These are phyloP conservation scores for Caenorhabditis sp. DNA, from an alignment of 2,888 invertebrate genomes.

Conservation along the genomic window DNA sequence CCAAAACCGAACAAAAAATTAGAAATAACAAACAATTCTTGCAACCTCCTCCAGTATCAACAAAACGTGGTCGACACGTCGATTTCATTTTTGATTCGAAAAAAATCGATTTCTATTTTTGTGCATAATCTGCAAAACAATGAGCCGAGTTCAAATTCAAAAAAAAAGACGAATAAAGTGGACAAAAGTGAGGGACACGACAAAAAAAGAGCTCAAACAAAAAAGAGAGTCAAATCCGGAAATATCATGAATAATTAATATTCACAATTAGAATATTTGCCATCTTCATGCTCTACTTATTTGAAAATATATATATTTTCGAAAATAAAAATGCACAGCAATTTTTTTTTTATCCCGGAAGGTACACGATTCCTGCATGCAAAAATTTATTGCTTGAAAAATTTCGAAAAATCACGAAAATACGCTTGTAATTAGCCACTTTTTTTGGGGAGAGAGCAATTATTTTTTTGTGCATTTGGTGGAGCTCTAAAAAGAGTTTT, in stretches of 20 bases:
- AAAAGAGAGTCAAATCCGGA: conserved; percentile 21
- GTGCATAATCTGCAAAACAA: conserved; percentile 16
- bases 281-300: not conserved
- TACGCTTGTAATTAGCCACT: not conserved
- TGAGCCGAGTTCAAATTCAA: no score
- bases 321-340: no score
- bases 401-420: not conserved
- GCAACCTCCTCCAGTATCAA: conserved; percentile 27
- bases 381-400: not conserved
- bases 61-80: conserved; percentile 26
- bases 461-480: not conserved
- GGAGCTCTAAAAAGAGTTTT: no score
- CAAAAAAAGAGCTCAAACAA: not conserved
- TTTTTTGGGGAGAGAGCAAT: not conserved
- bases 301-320: no score
- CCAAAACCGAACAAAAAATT: not conserved
- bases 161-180: no score
- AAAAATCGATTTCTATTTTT: not conserved
- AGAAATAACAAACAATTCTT: not conserved
- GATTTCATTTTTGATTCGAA: conserved; percentile 17
- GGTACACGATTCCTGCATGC: no score
- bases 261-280: conserved; percentile 27
- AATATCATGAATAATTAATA: conserved; percentile 39
- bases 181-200: not conserved
- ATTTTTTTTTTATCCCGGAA: not conserved